These are phyloP conservation scores for Myoxocephalus aenaeus DNA, from an alignment of 2,797 vertebrate species.

Conservation along the genomic window DNA sequence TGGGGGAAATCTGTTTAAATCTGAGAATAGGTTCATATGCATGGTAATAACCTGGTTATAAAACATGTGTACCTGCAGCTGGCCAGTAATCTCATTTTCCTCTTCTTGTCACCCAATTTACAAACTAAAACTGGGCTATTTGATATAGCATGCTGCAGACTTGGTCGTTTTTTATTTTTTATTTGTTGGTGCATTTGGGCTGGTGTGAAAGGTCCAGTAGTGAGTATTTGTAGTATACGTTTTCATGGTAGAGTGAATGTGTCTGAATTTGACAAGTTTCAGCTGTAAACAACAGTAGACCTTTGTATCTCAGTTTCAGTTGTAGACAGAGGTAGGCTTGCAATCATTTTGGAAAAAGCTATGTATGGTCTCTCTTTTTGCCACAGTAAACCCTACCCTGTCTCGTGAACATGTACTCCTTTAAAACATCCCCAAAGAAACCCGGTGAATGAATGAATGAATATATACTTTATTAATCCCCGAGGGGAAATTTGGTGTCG, in stretches of 20 bases:
- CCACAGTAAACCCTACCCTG: rapidly evolving
- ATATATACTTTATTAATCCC: too few species aligned
- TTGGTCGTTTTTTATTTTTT: neutral
- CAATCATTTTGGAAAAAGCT: neutral
- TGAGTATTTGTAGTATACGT: neutral
- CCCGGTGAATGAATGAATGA: too few species aligned
- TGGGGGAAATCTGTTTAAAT: neutral
- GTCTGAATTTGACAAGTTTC: neutral
- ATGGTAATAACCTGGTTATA: neutral
- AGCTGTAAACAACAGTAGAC: neutral
- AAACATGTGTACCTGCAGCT: neutral
- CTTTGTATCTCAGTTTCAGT: neutral
- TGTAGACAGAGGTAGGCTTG: neutral
- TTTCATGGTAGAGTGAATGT: neutral
- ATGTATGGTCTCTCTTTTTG: neutral
- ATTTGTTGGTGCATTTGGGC: neutral
- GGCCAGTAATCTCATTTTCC: neutral
- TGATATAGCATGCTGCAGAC: neutral
- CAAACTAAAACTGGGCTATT: neutral
- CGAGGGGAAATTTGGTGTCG: too few species aligned
- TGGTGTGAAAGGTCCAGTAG: neutral
- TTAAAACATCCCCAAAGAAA: neutral
- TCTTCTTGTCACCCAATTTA: neutral
- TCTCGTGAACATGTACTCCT: neutral
- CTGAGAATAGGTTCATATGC: neutral